Evolutionary conservation across 2,888 invertebrate genomes (phyloP).

Genomic region (Philaethria dido): DNA sequence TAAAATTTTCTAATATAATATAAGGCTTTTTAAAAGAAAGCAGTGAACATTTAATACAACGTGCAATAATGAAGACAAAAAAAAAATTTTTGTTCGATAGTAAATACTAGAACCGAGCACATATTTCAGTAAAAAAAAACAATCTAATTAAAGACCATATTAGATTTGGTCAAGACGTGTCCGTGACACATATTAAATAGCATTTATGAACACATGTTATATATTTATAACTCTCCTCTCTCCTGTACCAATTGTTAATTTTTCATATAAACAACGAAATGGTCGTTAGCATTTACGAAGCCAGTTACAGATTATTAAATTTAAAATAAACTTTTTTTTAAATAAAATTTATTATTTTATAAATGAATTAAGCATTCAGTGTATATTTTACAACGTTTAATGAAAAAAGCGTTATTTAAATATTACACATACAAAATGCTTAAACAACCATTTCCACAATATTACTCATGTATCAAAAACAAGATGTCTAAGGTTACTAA

Average conservation of each 20-base stretch:
- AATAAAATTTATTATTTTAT: background rate
- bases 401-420: background rate
- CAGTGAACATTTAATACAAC: background rate
- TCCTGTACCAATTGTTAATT: conserved; percentile 24
- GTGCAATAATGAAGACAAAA: background rate
- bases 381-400: background rate
- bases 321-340: no score
- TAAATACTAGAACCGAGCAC: background rate
- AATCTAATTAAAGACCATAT: conserved; percentile 35
- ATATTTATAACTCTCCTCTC: conserved; percentile 31
- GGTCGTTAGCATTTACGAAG: conserved; percentile 22
- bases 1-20: background rate
- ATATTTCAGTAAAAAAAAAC: conserved; percentile 22
- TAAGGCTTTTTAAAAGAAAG: background rate
- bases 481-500: conserved; percentile 13
- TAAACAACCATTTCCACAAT: conserved; percentile 26
- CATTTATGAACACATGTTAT: conserved; percentile 40
- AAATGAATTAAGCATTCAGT: background rate
- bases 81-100: conserved; percentile 10
- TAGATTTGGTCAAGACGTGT: conserved; percentile 40
- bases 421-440: conserved; percentile 22
- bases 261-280: conserved; percentile 26
- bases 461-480: conserved; percentile 23
- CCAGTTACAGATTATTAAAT: background rate
- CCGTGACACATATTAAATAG: conserved; percentile 34